Evolutionary conservation across 2,797 vertebrate species (phyloP).

Genomic region (Pachyuromys duprasi): DNA sequence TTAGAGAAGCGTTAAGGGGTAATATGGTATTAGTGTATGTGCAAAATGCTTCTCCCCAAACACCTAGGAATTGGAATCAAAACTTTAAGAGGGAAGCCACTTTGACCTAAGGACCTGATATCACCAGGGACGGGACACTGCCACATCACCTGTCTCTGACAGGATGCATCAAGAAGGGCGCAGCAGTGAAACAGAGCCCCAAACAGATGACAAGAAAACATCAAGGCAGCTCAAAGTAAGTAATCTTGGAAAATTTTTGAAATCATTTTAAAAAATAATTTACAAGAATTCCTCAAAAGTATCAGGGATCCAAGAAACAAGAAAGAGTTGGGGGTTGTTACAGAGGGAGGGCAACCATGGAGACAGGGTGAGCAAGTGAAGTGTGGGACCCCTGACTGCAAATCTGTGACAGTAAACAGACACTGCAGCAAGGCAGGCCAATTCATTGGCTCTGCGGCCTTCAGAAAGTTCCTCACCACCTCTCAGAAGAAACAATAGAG

Average conservation of each 20-base stretch:
- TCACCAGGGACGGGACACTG: background rate
- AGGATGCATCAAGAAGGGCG: background rate
- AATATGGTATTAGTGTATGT: background rate
- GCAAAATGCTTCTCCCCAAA: background rate
- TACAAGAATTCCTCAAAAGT: background rate
- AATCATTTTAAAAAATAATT: background rate
- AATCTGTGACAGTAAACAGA: background rate
- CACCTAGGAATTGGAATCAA: background rate
- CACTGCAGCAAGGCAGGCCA: background rate
- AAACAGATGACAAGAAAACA: background rate
- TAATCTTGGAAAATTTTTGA: background rate
- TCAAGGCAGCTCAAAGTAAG: background rate
- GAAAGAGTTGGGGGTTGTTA: background rate
- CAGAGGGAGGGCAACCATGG: background rate
- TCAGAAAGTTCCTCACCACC: background rate
- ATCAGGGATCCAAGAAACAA: background rate
- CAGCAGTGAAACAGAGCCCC: background rate
- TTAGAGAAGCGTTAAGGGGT: background rate
- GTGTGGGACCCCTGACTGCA: background rate
- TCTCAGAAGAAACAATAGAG: background rate
- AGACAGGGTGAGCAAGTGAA: background rate
- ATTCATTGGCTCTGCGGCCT: background rate
- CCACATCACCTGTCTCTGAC: background rate
- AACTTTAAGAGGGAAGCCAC: background rate
- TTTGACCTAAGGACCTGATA: background rate